These are phyloP conservation scores for Noctua pronuba DNA, from an alignment of 2,888 invertebrate species.

Conservation along the genomic window DNA sequence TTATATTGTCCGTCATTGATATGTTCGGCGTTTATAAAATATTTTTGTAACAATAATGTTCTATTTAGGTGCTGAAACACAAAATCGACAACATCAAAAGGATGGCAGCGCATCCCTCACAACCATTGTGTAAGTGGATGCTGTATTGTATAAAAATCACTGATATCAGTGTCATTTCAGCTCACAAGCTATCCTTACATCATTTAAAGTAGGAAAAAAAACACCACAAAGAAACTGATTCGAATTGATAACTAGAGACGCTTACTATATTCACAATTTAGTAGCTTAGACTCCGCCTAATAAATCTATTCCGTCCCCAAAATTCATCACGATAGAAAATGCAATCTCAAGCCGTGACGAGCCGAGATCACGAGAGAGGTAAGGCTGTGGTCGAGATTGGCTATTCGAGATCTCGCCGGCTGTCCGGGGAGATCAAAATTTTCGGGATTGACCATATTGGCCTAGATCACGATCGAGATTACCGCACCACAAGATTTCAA, in stretches of 20 bases:
- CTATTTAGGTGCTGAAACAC: slow-evolving; percentile 96
- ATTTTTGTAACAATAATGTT: slow-evolving; percentile 62
- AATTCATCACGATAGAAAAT: neutral
- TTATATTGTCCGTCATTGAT: slow-evolving; percentile 2
- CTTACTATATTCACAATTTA: neutral
- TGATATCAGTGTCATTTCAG: neutral
- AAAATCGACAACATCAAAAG: slow-evolving; percentile 98
- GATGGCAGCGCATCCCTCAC: slow-evolving; percentile 98
- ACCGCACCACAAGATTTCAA: neutral
- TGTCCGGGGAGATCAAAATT: neutral
- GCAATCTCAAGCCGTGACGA: neutral
- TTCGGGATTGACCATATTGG: neutral
- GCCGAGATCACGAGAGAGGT: no score
- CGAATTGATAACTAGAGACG: neutral
- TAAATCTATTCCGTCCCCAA: neutral
- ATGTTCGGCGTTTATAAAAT: slow-evolving; percentile 11
- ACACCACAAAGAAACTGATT: neutral
- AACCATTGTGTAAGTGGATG: slow-evolving; percentile 97
- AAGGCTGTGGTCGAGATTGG: neutral
- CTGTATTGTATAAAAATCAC: slow-evolving; percentile 32
- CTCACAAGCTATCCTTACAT: neutral
- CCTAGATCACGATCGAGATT: neutral
- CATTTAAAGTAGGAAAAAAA: neutral
- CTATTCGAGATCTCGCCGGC: neutral
- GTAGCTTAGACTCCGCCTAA: neutral